Conservation (phyloP, 1,140 invertebrate genomes). For the Drosophila ercepeae region DNA sequence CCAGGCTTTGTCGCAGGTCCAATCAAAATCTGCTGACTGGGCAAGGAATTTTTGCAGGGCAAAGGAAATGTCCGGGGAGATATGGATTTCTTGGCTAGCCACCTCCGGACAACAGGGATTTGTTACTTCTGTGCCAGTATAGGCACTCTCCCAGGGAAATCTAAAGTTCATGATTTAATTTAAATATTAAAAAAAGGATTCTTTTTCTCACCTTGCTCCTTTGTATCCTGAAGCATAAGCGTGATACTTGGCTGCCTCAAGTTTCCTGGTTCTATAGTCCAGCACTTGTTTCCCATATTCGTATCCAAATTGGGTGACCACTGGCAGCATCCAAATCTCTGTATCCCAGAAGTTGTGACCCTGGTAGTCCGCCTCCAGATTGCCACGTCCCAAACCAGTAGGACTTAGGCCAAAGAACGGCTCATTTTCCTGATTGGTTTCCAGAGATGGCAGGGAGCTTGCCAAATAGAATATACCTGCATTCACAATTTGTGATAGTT, state of each 20-base stretch:
- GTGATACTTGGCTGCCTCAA: slow-evolving; percentile 66
- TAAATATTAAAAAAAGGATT: background rate
- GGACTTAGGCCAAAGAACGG: slow-evolving; percentile 85
- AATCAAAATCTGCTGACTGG: slow-evolving; percentile 84
- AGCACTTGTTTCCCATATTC: slow-evolving; percentile 62
- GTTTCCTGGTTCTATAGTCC: slow-evolving; percentile 56
- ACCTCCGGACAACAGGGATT: slow-evolving; percentile 86
- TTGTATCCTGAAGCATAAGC: slow-evolving; percentile 61
- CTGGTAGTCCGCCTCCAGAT: slow-evolving; percentile 73
- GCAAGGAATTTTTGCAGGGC: slow-evolving; percentile 85
- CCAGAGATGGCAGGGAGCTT: slow-evolving; percentile 85
- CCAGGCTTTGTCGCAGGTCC: slow-evolving; percentile 84
- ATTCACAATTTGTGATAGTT: slow-evolving; percentile 84
- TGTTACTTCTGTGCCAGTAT: slow-evolving; percentile 85
- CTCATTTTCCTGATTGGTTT: slow-evolving; percentile 83
- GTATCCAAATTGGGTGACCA: slow-evolving; percentile 56
- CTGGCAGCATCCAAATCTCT: slow-evolving; percentile 82
- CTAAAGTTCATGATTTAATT: background rate
- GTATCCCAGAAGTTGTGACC: slow-evolving; percentile 83
- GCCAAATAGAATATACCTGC: slow-evolving; percentile 86
- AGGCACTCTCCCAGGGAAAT: slow-evolving; percentile 86
- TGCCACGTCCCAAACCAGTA: slow-evolving; percentile 85
- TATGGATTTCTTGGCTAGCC: slow-evolving; percentile 85
- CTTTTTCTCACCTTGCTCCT: slow-evolving; percentile 58
- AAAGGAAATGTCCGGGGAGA: slow-evolving; percentile 85